Conservation (phyloP, 2,113 vertebrate genomes). For the Cyphomyrus discorhynchus region DNA sequence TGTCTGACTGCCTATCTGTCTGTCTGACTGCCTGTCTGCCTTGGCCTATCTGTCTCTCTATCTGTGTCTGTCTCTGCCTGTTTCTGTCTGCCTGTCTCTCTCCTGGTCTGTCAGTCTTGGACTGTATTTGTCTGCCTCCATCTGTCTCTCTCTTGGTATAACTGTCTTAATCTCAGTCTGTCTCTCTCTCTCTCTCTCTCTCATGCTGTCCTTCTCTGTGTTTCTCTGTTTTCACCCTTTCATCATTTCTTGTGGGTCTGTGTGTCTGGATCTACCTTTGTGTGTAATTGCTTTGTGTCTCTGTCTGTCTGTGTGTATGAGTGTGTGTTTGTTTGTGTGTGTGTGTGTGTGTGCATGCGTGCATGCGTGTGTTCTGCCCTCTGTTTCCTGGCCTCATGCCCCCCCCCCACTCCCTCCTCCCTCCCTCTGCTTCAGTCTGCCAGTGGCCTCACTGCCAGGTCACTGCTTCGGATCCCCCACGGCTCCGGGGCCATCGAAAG, state of each 20-base stretch:
- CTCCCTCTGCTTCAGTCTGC: background rate
- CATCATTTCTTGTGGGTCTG: background rate
- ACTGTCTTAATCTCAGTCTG: background rate
- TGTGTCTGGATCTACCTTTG: background rate
- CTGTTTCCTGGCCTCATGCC: conserved; percentile 17
- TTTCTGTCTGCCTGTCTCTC: background rate
- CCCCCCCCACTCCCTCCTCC: background rate
- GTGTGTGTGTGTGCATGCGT: background rate
- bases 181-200: background rate
- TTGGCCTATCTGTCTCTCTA: background rate
- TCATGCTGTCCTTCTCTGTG: background rate
- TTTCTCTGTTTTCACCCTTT: background rate
- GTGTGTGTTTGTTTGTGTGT: background rate
- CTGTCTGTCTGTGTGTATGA: background rate
- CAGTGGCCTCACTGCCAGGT: conserved; percentile 57
- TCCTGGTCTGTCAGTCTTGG: background rate
- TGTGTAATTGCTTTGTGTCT: background rate
- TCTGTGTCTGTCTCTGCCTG: background rate
- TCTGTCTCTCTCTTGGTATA: background rate
- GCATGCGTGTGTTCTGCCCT: conserved; percentile 14
- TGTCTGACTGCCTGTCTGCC: background rate
- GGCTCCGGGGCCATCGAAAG: conserved; percentile 52
- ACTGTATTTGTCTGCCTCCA: background rate
- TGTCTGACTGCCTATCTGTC: background rate
- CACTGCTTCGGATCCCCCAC: conserved; percentile 52